phyloP scores from a whole-genome alignment of 2,113 vertebrate species.

The Elaphurus davidianus region DNA sequence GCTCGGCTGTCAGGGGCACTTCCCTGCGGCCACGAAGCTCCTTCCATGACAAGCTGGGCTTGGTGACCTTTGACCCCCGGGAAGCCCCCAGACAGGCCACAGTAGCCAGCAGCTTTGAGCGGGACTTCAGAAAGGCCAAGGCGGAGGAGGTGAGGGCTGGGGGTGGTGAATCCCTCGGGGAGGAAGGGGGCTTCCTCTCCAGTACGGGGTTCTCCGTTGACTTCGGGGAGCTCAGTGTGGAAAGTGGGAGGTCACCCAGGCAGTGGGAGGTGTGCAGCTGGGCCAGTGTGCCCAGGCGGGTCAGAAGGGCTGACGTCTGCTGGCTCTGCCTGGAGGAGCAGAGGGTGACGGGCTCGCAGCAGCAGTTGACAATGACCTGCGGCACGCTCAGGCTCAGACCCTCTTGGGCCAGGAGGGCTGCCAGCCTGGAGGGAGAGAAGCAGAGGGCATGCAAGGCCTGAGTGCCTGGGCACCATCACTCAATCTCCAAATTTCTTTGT shows the following conservation, averaged over 20 bases:
- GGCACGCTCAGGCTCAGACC: conserved; percentile 89
- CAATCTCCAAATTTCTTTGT: neutral
- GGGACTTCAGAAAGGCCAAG: conserved; percentile 91
- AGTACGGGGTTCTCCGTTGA: conserved; percentile 39
- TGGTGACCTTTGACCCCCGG: conserved; percentile 79
- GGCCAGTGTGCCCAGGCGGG: conserved; percentile 80
- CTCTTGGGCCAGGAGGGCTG: conserved; percentile 88
- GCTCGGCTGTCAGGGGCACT: conserved; percentile 86
- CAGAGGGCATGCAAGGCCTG: neutral
- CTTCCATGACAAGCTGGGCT: conserved; percentile 87
- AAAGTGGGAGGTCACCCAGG: conserved; percentile 79
- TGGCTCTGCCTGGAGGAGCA: conserved; percentile 78
- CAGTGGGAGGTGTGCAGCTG: conserved; percentile 79
- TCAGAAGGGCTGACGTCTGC: conserved; percentile 76
- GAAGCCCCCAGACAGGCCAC: conserved; percentile 88
- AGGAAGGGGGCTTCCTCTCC: conserved; percentile 51
- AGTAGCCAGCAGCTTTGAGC: conserved; percentile 86
- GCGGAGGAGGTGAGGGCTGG: conserved; percentile 90
- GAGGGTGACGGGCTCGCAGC: conserved; percentile 89
- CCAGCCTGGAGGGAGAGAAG: conserved; percentile 81
- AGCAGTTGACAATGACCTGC: conserved; percentile 91
- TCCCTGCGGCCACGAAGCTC: conserved; percentile 91
- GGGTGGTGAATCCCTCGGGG: conserved; percentile 67
- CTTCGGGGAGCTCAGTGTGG: conserved; percentile 38
- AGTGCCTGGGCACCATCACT: neutral